These are phyloP conservation scores for Ramazzottius varieornatus DNA, from an alignment of 2,888 invertebrate species.

Conservation along the genomic window DNA sequence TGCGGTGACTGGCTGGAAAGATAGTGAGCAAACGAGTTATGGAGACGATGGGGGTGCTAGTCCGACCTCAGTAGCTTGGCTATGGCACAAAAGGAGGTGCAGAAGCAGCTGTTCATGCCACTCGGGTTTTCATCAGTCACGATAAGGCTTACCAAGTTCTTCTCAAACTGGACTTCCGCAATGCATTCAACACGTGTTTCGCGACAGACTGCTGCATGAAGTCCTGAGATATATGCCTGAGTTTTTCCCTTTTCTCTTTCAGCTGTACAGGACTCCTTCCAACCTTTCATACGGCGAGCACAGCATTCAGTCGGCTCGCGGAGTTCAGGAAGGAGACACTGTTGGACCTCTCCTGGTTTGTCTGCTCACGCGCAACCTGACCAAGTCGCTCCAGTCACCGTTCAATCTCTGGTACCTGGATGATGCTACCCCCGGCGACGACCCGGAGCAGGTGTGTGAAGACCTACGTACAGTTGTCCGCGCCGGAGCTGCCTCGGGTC, in stretches of 20 bases:
- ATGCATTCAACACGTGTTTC: no score
- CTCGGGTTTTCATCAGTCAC: no score
- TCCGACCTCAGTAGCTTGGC: no score
- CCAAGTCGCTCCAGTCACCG: background rate
- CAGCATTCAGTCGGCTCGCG: background rate
- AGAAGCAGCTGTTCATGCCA: no score
- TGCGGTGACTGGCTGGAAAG: no score
- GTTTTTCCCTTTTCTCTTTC: background rate
- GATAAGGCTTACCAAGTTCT: no score
- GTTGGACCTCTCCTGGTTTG: background rate
- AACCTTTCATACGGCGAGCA: background rate
- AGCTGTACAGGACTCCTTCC: background rate
- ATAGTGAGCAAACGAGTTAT: no score
- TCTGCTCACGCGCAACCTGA: background rate
- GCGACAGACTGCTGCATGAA: no score
- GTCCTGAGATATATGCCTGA: no score
- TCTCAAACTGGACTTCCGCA: no score
- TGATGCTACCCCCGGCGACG: background rate
- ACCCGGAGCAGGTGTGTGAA: background rate
- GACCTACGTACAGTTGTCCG: background rate
- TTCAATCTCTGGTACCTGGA: background rate
- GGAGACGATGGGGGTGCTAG: no score
- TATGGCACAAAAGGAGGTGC: no score
- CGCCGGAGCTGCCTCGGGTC: background rate
- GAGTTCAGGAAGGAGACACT: background rate